Evolutionary conservation across 2,113 vertebrate species (phyloP).

Genomic region (Coracopsis vasa): DNA sequence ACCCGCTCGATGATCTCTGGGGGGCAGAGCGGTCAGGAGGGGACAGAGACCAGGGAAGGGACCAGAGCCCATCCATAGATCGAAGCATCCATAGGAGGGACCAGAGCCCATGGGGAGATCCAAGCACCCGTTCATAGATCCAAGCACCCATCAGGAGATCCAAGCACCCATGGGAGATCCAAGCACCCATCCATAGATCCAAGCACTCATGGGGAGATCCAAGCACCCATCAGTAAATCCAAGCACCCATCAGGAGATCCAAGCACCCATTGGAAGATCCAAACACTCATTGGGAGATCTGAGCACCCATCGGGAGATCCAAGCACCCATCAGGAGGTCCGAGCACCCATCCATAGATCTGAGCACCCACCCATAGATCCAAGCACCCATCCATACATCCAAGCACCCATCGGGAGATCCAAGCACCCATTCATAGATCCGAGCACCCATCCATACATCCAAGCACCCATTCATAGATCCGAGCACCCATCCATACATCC

Average conservation of each 20-base stretch:
- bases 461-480: rapidly evolving
- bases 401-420: rapidly evolving
- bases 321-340: rapidly evolving
- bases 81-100: too few relatives aligned
- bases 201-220: neutral
- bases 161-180: rapidly evolving
- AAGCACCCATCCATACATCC: rapidly evolving
- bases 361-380: rapidly evolving
- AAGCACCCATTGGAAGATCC: neutral
- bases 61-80: rapidly evolving
- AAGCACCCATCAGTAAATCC: rapidly evolving
- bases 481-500: rapidly evolving
- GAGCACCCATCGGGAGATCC: neutral
- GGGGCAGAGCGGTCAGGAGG: too few relatives aligned
- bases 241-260: neutral
- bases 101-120: too few relatives aligned
- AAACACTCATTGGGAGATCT: neutral
- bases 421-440: rapidly evolving
- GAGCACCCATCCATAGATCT: rapidly evolving
- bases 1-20: constrained; percentile 85
- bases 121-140: rapidly evolving
- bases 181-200: too few relatives aligned
- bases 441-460: too few relatives aligned
- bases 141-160: rapidly evolving
- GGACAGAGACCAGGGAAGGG: too few relatives aligned